Conservation (phyloP, 2,888 invertebrate species). For the Drosophila lutescens region DNA sequence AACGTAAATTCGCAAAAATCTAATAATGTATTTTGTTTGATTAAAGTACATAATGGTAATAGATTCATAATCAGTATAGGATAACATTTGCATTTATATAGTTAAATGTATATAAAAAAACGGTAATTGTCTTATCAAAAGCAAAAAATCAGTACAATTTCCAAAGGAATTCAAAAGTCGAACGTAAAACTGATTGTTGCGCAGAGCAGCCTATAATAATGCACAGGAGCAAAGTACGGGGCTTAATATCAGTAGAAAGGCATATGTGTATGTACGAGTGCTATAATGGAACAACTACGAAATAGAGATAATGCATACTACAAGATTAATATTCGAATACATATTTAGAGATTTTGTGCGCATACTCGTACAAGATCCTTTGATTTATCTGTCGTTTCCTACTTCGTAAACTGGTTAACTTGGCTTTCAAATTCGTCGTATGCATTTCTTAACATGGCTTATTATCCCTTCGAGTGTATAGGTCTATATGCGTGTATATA, state of each 20-base stretch:
- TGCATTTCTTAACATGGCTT: slow-evolving; percentile 52
- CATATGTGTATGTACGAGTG: slow-evolving; percentile 26
- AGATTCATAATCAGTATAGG: slow-evolving; percentile 57
- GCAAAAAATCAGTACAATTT: slow-evolving; percentile 56
- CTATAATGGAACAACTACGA: slow-evolving; percentile 38
- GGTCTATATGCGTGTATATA: slow-evolving; percentile 39
- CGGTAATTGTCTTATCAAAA: slow-evolving; percentile 35
- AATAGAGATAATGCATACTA: slow-evolving; percentile 27
- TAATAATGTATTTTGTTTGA: slow-evolving; percentile 60
- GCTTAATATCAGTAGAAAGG: slow-evolving; percentile 33
- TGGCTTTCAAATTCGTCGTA: slow-evolving; percentile 66
- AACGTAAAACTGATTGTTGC: slow-evolving; percentile 52
- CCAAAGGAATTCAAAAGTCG: slow-evolving; percentile 44
- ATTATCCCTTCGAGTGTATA: slow-evolving; percentile 46
- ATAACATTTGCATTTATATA: slow-evolving; percentile 49
- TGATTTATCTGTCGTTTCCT: slow-evolving; percentile 6
- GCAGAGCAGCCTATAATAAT: slow-evolving; percentile 43
- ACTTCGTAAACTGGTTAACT: slow-evolving; percentile 58
- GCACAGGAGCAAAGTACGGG: slow-evolving; percentile 29
- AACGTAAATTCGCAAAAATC: slow-evolving; percentile 47
- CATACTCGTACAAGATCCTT: slow-evolving; percentile 19
- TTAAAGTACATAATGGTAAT: slow-evolving; percentile 59
- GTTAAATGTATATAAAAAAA: slow-evolving; percentile 27
- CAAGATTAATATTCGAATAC: slow-evolving; percentile 26
- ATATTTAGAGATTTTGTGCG: slow-evolving; percentile 12